These are phyloP conservation scores for Actinernus sp. DNA, from an alignment of 92 coral and sea anemone genomes.

Conservation along the genomic window DNA sequence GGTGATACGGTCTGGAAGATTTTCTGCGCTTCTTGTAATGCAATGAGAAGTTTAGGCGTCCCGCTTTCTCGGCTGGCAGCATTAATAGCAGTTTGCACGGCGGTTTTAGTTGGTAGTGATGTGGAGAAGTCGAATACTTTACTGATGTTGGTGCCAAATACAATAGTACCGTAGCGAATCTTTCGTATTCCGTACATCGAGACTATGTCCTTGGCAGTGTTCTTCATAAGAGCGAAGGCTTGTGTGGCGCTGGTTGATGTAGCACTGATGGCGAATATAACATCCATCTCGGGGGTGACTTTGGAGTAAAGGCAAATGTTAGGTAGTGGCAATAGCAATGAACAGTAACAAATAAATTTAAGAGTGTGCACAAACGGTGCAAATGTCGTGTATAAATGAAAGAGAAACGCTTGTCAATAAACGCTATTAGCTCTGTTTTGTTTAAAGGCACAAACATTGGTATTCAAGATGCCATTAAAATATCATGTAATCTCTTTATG, in stretches of 20 bases:
- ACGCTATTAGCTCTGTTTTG: too few species aligned
- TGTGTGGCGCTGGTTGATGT: conserved; percentile 11
- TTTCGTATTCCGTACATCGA: conserved; percentile 8
- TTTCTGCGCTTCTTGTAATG: not conserved
- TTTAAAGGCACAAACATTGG: too few species aligned
- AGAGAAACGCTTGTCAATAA: too few species aligned
- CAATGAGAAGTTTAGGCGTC: conserved; percentile 13
- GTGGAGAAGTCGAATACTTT: conserved; percentile 24
- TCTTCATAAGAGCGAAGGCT: conserved; percentile 18
- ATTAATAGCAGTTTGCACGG: conserved; percentile 8
- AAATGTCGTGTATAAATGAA: too few species aligned
- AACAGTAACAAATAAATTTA: too few species aligned
- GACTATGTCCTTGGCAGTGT: conserved; percentile 32
- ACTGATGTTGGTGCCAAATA: conserved; percentile 11
- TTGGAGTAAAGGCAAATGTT: too few species aligned
- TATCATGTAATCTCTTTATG: too few species aligned
- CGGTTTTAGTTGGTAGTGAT: conserved; percentile 3
- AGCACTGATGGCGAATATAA: conserved; percentile 25
- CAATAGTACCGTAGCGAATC: conserved; percentile 16
- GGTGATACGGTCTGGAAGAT: conserved; percentile 1
- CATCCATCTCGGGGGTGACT: conserved; percentile 30
- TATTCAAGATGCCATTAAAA: too few species aligned
- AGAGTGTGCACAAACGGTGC: too few species aligned
- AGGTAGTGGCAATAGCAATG: too few species aligned
- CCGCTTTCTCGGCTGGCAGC: conserved; percentile 8